Evolutionary conservation across 2,113 vertebrate species (phyloP), one percentile per base, ranked within the genome.

Genomic region (Symphodus melops): DNA sequence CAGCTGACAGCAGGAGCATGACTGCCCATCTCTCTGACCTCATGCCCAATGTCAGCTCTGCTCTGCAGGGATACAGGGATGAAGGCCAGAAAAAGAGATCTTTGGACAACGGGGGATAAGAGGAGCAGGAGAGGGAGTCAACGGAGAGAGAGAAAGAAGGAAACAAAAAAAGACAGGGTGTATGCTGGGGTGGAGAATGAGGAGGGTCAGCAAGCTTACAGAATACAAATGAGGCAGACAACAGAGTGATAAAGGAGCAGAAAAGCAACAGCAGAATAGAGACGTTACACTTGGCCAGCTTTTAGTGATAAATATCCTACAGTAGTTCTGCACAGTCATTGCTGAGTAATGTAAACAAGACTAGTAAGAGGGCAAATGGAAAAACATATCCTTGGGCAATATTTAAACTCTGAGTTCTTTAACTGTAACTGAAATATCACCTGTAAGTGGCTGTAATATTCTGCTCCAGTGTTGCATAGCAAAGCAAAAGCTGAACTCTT

Each of bases 1-100:
- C 58, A 23, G 74, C 82, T 86, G 92, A 87, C 89, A 91, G 89
- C 74, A 75, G 64, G 82, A 85, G 79, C 89, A 87, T 86, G 86
- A 75, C 90, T 90, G 91, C 88, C 92, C 92, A 90, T 85, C 90
- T 90, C 87, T 85, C 86, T 92, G 91, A 93, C 91, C 92, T 92
- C 91, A 71, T 85, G 90, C 84, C 88, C 92, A 93, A 93, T 92
- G 92, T 92, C 91, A 92, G 84, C 81, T 68, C 68, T 54, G 70
- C 84, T 93, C 91, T 87, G 67, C 56, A 54, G 88, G 89, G 89
- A 91, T 72, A 75, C 69, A 68, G 63, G 83, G 58, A 82, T 59
- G 76, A 60, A 72, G 86, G 75, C 82, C 85, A 86, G 85, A 81
- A 83, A 89, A 88, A 84, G 71, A 91, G 85, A 86, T 87, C 85